Conservation (phyloP, 2,888 invertebrate species). For the Xestia ashworthii region DNA sequence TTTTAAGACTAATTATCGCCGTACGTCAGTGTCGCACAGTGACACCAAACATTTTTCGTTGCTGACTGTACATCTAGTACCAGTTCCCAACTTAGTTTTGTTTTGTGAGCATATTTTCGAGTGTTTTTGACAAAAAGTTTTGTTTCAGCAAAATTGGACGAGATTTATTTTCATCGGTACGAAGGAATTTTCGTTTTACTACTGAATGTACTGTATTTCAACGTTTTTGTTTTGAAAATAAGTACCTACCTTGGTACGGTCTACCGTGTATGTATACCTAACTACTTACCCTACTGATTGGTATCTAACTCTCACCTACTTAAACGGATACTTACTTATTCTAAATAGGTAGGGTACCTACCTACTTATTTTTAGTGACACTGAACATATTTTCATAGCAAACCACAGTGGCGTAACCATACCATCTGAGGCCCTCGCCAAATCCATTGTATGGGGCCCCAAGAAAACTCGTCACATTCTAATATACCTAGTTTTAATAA, state of each 20-base stretch:
- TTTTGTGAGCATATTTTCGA: conserved; percentile 33
- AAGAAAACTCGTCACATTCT: too few species aligned
- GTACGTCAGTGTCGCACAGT: conserved; percentile 80
- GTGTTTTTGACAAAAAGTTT: conserved; percentile 26
- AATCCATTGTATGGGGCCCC: too few species aligned
- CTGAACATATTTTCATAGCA: neutral
- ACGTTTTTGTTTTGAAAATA: neutral
- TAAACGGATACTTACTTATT: neutral
- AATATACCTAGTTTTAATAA: too few species aligned
- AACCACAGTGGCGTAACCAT: too few species aligned
- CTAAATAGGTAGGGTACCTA: neutral
- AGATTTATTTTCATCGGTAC: neutral
- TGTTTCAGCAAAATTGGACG: conserved; percentile 1
- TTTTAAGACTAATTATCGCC: conserved; percentile 86
- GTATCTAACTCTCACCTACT: neutral
- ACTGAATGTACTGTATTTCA: neutral
- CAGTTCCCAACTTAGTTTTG: conserved; percentile 14
- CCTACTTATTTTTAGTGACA: neutral
- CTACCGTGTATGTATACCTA: too few species aligned
- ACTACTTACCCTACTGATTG: too few species aligned
- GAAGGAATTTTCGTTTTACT: neutral
- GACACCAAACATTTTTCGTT: conserved; percentile 78
- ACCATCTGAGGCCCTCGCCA: too few species aligned
- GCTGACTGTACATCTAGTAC: conserved; percentile 54
- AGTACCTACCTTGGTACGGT: neutral